Percentiles rank a stretch among this genome's conserved stretches.
These are phyloP conservation scores for Thunnus albacares DNA, from an alignment of 2,797 vertebrate species.

Conservation along the genomic window DNA sequence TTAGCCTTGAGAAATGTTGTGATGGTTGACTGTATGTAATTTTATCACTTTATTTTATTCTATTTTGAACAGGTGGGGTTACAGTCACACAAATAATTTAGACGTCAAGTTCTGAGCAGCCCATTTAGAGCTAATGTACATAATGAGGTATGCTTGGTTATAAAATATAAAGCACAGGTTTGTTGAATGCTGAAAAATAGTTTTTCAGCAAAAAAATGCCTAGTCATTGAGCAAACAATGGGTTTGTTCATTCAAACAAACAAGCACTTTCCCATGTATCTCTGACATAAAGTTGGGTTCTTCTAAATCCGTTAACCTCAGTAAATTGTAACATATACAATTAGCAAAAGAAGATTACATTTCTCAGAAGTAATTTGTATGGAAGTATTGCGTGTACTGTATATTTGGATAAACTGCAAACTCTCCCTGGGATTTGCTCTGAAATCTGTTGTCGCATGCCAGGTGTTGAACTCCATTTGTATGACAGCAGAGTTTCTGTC, in stretches of 20 bases:
- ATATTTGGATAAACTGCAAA: conserved; percentile 18
- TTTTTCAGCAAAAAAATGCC: neutral
- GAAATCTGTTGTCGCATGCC: conserved; percentile 3
- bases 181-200: conserved; percentile 25
- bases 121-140: neutral
- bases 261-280: conserved; percentile 20
- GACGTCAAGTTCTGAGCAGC: neutral
- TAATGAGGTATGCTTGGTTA: neutral
- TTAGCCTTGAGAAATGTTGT: no score
- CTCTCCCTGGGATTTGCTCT: neutral
- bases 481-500: conserved; percentile 29
- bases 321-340: conserved; percentile 36
- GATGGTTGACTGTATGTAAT: no score
- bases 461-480: conserved; percentile 25
- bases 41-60: no score
- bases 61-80: no score
- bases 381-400: neutral
- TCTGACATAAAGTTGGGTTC: conserved; percentile 8
- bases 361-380: conserved; percentile 23
- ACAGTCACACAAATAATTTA: neutral
- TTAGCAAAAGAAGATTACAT: neutral
- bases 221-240: conserved; percentile 12
- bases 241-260: conserved; percentile 41
- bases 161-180: neutral
- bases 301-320: conserved; percentile 27